Evolutionary conservation across 2,113 vertebrate genomes (phyloP), one percentile per base, ranked within the genome.

Genomic region (Aspidoscelis tigris): DNA sequence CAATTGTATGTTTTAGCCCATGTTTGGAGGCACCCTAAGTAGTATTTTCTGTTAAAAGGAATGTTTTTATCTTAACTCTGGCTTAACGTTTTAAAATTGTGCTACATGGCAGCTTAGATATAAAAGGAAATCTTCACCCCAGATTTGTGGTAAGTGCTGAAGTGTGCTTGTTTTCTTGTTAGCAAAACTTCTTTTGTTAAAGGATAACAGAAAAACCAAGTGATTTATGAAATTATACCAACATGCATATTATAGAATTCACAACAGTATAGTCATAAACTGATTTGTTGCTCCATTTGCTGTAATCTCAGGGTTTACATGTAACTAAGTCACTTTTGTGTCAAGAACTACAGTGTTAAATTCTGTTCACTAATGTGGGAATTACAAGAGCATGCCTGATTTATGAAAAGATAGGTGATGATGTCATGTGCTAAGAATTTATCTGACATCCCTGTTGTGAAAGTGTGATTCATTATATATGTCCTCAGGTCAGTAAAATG

Each of bases 381-480:
- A 53, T 16, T 75, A 47, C 44, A 33, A n/a, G 61, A 81, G 22
- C 20, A 68, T 80, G 22, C 58, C 39, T 74, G 64, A 55, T 75
- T 68, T 76, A 75, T 69, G 22, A 24, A 81, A 68, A 69, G 64
- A 44, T 43, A 47, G n/a, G 26, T 76, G 24, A 55, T 76, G 44
- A 12, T 65, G 55, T 66, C 33, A 70, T 76, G 44, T 86, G 33
- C 24, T 70, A 81, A 61, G 18, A 69, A 33, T 55, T n/a, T 68
- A 2, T 39, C 65, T 55, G 70, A 50, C 2, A 75, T 8, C 33
- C 75, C 24, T 80, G 55, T 41, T 44, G 39, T 85, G 78, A 70
- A 8, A 33, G 33, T 20, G n/a, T 86, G 61, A 81, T 81, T 81
- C 39, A 81, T 85, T 55, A 85, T 16, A 24, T 69, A 10, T 68